phyloP scores from a whole-genome alignment of 2,113 vertebrate species.

The Pantherophis guttatus region DNA sequence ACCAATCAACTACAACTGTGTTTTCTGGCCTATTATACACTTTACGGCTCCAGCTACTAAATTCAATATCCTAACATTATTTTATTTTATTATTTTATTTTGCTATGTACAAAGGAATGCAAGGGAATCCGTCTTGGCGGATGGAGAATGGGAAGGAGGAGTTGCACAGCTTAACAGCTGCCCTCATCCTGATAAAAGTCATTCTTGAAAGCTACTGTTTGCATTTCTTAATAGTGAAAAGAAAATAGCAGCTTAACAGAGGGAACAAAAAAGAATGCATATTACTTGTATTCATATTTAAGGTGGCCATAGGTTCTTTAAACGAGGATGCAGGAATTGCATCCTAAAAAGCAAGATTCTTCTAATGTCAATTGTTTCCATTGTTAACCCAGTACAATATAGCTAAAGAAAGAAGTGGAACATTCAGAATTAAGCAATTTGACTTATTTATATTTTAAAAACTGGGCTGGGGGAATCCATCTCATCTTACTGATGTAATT shows the following conservation, averaged over 20 bases:
- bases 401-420: background rate
- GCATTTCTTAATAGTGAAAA: background rate
- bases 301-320: background rate
- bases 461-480: background rate
- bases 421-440: background rate
- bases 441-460: background rate
- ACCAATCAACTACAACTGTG: background rate
- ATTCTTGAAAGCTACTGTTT: background rate
- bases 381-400: background rate
- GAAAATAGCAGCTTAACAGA: background rate
- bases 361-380: background rate
- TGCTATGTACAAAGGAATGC: background rate
- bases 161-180: background rate
- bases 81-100: background rate
- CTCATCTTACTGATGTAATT: background rate
- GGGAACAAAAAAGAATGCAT: background rate
- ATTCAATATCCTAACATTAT: background rate
- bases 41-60: background rate
- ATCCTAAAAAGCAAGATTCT: background rate
- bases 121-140: background rate
- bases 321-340: background rate
- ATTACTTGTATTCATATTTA: background rate
- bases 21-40: background rate
- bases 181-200: background rate
- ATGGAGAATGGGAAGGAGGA: background rate